phyloP scores from a whole-genome alignment of 30 jellyfish, hydroid and myxozoan species.

The Aurelia sp. region DNA sequence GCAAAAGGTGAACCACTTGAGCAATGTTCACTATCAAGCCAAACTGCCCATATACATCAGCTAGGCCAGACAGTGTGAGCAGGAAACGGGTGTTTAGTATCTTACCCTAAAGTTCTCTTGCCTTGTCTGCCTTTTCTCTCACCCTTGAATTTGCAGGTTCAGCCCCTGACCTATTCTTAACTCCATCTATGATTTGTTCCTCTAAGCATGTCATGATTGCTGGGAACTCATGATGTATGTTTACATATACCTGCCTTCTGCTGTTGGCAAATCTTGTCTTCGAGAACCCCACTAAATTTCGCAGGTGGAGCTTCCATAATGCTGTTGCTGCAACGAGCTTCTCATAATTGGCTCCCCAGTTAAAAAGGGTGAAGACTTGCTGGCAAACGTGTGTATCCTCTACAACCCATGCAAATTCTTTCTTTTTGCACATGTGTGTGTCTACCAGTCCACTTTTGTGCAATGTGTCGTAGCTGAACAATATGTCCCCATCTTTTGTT shows the following conservation, averaged over 20 bases:
- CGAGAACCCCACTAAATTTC: conserved; percentile 14
- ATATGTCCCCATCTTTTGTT: conserved; percentile 32
- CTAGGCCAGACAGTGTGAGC: too few species aligned
- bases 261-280: conserved; percentile 31
- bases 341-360: conserved; percentile 55
- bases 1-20: too few species aligned
- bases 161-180: too few species aligned
- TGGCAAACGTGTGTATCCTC: conserved; percentile 24
- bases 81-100: too few species aligned
- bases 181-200: conserved; percentile 15
- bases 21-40: too few species aligned
- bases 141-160: too few species aligned
- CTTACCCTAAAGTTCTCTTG: too few species aligned
- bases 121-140: too few species aligned
- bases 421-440: conserved; percentile 31
- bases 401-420: conserved; percentile 11
- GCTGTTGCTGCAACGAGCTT: conserved; percentile 50
- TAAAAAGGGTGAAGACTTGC: conserved; percentile 36
- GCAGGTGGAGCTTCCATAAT: conserved; percentile 32
- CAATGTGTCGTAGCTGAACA: conserved; percentile 38
- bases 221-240: conserved; percentile 39
- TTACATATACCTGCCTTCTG: conserved; percentile 30
- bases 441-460: conserved; percentile 48
- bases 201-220: conserved; percentile 31
- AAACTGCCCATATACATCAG: too few species aligned